Evolutionary conservation across 2,113 vertebrate genomes (phyloP), one percentile per base, ranked within the genome.

Genomic region (Percina caprodes): DNA sequence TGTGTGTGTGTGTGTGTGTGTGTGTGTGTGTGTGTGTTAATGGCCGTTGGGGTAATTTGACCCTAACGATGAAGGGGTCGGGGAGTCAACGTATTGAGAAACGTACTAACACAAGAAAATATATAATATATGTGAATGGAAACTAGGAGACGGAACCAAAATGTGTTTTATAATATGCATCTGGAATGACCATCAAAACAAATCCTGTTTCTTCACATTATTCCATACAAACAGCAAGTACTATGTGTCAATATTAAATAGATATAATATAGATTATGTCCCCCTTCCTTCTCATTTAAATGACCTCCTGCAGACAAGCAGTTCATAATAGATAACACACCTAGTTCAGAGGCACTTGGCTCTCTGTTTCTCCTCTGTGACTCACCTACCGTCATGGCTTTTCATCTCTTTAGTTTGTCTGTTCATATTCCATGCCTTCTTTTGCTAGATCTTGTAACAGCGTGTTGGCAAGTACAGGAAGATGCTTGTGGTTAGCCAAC

Each of bases 391-490:
- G 72, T 85, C 61, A 19, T 23, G 30, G 49, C 70, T 81, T 89
- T 86, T 83, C 81, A 67, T 89, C 74, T 80, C 35, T 80, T 51
- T 58, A 30, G 56, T 46, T 15, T 77, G 67, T 89, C 85, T 42
- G 82, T 83, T 90, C 68, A 77, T 90, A 85, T 83, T 74, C 85
- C 60, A 9, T 71, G 74, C 58, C 73, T 82, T 61, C 30, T 75
- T 42, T 18, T 80, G 49, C 82, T 82, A 84, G 83, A 86, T 92
- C 82, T 82, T 75, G 56, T 85, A 78, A 86, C 59, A n/a, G 75
- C 72, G 52, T 79, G 79, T 78, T 91, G 93, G 87, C 83, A 85
- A 80, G 74, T 66, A 81, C 46, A 82, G 72, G 76, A 84, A 76
- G 71, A 84, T 63, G 74, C 84, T 76, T 86, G 89, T 61, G 84